Conservation (phyloP, 2,888 invertebrate species). For the Therioaphis trifolii region DNA sequence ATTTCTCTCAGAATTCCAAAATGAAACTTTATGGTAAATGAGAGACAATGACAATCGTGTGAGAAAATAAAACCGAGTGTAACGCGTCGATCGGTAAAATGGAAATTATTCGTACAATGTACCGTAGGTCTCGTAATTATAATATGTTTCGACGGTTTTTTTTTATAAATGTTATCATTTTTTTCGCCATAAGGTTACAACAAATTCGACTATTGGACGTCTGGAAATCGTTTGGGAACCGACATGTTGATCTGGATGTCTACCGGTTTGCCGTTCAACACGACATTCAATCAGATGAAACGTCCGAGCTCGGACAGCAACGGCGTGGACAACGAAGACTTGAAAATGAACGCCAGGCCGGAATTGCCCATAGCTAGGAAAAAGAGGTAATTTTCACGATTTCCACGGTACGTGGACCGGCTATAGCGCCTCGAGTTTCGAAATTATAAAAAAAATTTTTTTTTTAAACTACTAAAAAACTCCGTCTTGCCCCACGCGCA, state of each 20-base stretch:
- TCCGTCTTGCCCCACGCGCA: too few species aligned
- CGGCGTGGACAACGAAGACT: conserved; percentile 42
- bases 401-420: neutral
- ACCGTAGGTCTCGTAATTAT: neutral
- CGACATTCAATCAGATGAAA: conserved; percentile 86
- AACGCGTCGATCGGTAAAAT: neutral
- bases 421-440: too few species aligned
- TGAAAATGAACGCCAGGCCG: conserved; percentile 51
- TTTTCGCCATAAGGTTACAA: conserved; percentile 74
- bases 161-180: too few species aligned
- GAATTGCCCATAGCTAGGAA: conserved; percentile 64
- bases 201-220: conserved; percentile 89
- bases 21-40: conserved; percentile 16
- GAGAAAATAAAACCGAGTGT: conserved; percentile 1
- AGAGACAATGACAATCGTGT: conserved; percentile 4
- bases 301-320: conserved; percentile 49
- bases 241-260: conserved; percentile 93
- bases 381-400: conserved; percentile 63
- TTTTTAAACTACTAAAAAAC: too few species aligned
- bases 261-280: conserved; percentile 86
- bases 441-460: too few species aligned
- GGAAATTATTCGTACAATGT: neutral
- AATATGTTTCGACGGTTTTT: neutral
- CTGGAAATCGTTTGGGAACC: conserved; percentile 86
- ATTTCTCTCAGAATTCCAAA: neutral